Conservation (phyloP, 2,113 vertebrate species). For the Elaphurus davidianus region DNA sequence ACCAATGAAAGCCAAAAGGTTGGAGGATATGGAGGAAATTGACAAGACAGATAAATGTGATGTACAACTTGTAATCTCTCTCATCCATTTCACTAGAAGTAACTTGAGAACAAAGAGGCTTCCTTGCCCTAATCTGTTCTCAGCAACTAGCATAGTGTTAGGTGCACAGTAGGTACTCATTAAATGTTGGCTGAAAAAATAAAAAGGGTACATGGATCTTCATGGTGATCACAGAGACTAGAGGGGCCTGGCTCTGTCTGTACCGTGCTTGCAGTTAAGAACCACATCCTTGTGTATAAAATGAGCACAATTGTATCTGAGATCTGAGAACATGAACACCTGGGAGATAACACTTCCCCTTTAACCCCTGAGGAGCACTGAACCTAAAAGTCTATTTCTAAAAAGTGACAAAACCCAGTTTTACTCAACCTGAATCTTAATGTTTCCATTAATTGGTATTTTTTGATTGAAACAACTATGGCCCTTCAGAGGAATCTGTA, state of each 20-base stretch:
- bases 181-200: background rate
- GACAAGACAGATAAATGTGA: background rate
- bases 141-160: background rate
- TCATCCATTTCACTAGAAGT: background rate
- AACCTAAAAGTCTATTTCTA: background rate
- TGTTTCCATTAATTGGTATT: background rate
- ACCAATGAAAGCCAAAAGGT: background rate
- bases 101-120: background rate
- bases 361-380: background rate
- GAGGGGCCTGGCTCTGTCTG: background rate
- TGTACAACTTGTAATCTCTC: background rate
- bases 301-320: too few species aligned
- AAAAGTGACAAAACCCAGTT: background rate
- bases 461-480: background rate
- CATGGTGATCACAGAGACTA: too few species aligned
- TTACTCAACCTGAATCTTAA: background rate
- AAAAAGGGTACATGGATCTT: background rate
- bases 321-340: background rate
- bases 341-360: background rate
- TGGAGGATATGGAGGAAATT: background rate
- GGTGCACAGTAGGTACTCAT: background rate
- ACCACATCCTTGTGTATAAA: background rate
- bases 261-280: background rate
- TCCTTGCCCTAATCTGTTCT: background rate
- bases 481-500: background rate